Conservation (phyloP, 2,888 invertebrate genomes). For the Mimas tiliae region DNA sequence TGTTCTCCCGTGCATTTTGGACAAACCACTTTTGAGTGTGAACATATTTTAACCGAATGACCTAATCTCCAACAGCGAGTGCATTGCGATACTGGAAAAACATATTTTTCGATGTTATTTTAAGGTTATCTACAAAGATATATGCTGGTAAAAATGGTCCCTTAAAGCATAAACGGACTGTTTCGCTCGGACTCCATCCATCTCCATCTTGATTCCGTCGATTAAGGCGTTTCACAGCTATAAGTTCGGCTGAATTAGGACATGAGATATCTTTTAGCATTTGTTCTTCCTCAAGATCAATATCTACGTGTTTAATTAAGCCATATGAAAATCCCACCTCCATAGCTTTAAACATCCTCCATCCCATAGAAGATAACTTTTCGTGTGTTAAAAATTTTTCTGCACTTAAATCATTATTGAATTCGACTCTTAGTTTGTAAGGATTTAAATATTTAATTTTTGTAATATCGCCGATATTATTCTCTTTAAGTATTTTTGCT, state of each 20-base stretch:
- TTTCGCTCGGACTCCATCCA: not conserved
- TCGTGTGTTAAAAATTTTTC: too few species aligned
- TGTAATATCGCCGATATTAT: too few species aligned
- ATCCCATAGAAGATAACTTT: too few species aligned
- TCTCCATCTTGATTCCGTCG: not conserved
- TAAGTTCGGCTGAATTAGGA: not conserved
- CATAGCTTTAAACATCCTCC: too few species aligned
- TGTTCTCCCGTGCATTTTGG: not conserved
- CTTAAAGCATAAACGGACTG: constrained; percentile 1
- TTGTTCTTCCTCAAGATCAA: not conserved
- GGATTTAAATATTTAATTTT: too few species aligned
- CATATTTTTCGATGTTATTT: not conserved
- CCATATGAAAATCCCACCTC: too few species aligned
- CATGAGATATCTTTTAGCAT: not conserved
- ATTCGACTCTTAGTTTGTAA: too few species aligned
- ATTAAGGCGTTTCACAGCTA: not conserved
- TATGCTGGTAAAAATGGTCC: not conserved
- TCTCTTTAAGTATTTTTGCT: too few species aligned
- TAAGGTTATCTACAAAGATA: not conserved
- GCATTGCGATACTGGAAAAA: constrained; percentile 1
- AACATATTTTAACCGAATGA: not conserved
- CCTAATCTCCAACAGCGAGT: not conserved
- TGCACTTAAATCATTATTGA: too few species aligned
- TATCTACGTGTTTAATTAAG: not conserved
- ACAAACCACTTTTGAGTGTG: not conserved